Conservation (phyloP, 2,113 vertebrate genomes). For the Pampusana beccarii region DNA sequence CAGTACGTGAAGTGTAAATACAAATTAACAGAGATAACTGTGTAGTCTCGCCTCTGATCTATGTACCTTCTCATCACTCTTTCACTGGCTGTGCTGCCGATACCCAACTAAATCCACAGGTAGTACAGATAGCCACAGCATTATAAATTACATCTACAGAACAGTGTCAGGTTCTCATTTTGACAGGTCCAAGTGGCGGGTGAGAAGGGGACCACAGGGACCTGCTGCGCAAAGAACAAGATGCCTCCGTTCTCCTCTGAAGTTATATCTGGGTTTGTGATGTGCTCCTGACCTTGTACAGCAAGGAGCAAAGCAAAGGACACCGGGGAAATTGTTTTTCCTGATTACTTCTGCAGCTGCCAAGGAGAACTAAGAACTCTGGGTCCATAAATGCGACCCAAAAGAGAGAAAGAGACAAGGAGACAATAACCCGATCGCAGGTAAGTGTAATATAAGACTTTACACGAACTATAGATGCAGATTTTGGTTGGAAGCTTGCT, state of each 20-base stretch:
- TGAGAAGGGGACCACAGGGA: background rate
- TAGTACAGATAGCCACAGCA: background rate
- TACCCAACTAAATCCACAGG: background rate
- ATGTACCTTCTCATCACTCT: no score
- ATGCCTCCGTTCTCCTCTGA: background rate
- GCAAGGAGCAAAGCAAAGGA: background rate
- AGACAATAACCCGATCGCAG: accelerated
- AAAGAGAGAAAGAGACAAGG: background rate
- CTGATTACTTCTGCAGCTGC: background rate
- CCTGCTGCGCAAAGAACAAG: background rate
- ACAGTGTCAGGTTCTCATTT: background rate
- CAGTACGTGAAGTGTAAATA: accelerated
- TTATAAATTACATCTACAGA: background rate
- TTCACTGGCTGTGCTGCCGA: background rate
- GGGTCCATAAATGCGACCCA: background rate
- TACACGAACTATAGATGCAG: background rate
- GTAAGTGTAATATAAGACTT: background rate
- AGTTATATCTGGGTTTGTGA: background rate
- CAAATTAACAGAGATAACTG: background rate
- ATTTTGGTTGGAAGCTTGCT: background rate
- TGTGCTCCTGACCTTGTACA: background rate
- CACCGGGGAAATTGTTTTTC: background rate
- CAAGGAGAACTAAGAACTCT: background rate
- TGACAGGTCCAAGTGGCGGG: no score
- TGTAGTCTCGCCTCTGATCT: background rate